Evolutionary conservation across 2,113 vertebrate genomes (phyloP).

Genomic region (Aplodontia rufa): DNA sequence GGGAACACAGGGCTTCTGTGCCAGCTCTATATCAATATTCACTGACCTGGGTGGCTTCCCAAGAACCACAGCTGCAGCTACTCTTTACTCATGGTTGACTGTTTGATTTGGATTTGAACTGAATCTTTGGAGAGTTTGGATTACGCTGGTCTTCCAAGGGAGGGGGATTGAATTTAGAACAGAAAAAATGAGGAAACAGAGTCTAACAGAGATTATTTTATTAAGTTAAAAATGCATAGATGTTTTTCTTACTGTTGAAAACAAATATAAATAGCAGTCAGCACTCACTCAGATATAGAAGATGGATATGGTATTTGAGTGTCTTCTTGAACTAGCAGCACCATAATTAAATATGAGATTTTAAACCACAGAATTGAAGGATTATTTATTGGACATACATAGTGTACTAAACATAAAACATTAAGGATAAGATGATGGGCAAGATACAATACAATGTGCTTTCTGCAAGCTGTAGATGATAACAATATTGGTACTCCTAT

Average conservation of each 20-base stretch:
- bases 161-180: not conserved
- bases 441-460: not conserved
- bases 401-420: not conserved
- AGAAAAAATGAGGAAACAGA: not conserved
- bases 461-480: constrained; percentile 4
- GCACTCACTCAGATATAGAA: not conserved
- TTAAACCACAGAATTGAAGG: not conserved
- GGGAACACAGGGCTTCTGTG: not conserved
- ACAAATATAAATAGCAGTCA: not conserved
- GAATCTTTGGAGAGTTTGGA: constrained; percentile 28
- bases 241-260: constrained; percentile 19
- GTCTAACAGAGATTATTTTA: not conserved
- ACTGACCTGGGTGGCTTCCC: not conserved
- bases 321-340: not conserved
- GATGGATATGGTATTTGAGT: not conserved
- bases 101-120: constrained; percentile 57
- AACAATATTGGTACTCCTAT: not conserved
- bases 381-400: not conserved
- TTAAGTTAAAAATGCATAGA: not conserved
- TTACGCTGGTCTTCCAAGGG: not conserved
- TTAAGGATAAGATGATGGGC: not conserved
- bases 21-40: not conserved
- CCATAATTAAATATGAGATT: constrained; percentile 5
- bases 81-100: not conserved
- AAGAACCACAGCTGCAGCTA: constrained; percentile 22